phyloP scores from a whole-genome alignment of 2,797 vertebrate genomes.

The Coracias cyanogaster region DNA sequence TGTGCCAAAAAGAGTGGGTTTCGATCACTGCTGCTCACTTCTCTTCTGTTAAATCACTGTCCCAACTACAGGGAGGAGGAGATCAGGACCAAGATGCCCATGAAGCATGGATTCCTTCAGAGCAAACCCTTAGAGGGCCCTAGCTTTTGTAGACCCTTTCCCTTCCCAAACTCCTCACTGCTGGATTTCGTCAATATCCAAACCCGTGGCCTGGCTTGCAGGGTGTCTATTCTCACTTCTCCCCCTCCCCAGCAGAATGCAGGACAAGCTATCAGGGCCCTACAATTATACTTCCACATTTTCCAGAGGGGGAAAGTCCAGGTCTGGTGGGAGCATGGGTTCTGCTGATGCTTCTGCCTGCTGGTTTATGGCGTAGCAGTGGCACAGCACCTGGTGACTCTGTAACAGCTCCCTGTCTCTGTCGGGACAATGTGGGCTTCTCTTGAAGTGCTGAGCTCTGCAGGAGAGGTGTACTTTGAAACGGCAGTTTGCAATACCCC shows the following conservation, averaged over 20 bases:
- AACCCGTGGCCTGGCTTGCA: background rate
- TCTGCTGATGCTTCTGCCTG: background rate
- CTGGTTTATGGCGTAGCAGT: background rate
- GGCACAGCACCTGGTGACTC: background rate
- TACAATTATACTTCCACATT: background rate
- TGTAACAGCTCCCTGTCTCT: background rate
- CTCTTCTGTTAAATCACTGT: background rate
- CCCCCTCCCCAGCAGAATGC: background rate
- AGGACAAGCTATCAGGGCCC: background rate
- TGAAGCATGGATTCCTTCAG: background rate
- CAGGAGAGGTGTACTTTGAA: background rate
- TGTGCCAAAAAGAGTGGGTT: background rate
- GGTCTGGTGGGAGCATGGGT: background rate
- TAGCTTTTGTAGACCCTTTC: background rate
- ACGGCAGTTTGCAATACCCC: background rate
- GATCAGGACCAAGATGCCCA: background rate
- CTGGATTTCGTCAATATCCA: background rate
- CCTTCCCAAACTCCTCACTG: background rate
- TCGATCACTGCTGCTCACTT: background rate
- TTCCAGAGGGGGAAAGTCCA: background rate
- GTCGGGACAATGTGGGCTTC: fast-evolving
- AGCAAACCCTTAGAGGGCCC: background rate
- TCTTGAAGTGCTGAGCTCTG: background rate
- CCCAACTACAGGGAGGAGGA: background rate
- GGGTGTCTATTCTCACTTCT: background rate